Evolutionary conservation across 1,140 invertebrate genomes (phyloP).

Genomic region (Sitodiplosis mosellana): DNA sequence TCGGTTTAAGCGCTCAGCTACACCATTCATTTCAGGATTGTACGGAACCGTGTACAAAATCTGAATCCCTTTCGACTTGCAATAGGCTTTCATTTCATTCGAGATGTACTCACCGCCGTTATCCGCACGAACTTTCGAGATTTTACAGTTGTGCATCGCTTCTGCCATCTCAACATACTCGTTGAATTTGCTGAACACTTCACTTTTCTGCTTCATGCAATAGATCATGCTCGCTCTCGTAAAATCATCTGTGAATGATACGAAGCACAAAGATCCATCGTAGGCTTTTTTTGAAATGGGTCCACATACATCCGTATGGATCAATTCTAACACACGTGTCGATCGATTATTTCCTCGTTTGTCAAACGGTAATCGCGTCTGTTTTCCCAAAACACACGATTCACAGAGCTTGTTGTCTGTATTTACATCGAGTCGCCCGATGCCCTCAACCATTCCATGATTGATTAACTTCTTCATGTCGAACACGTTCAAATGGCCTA

Average conservation of each 20-base stretch:
- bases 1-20: conserved; percentile 13
- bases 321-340: conserved; percentile 11
- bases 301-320: conserved; percentile 21
- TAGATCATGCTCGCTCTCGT: conserved; percentile 18
- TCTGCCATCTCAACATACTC: neutral
- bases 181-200: neutral
- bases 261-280: conserved; percentile 18
- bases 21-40: conserved; percentile 17
- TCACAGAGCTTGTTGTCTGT: conserved; percentile 11
- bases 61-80: conserved; percentile 6
- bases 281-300: conserved; percentile 14
- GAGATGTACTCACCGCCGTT: conserved; percentile 15
- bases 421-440: too few relatives aligned
- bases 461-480: too few relatives aligned
- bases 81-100: neutral
- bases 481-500: too few relatives aligned
- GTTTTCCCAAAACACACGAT: conserved; percentile 8
- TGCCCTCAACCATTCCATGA: too few relatives aligned
- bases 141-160: neutral
- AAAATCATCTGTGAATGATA: conserved; percentile 23
- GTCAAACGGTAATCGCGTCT: conserved; percentile 6
- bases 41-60: conserved; percentile 11
- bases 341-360: conserved; percentile 2
- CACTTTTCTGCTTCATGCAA: conserved; percentile 15
- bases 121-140: conserved; percentile 8